These are phyloP conservation scores for Emydura subglobosa DNA, from an alignment of 2,113 vertebrate species.

Conservation along the genomic window DNA sequence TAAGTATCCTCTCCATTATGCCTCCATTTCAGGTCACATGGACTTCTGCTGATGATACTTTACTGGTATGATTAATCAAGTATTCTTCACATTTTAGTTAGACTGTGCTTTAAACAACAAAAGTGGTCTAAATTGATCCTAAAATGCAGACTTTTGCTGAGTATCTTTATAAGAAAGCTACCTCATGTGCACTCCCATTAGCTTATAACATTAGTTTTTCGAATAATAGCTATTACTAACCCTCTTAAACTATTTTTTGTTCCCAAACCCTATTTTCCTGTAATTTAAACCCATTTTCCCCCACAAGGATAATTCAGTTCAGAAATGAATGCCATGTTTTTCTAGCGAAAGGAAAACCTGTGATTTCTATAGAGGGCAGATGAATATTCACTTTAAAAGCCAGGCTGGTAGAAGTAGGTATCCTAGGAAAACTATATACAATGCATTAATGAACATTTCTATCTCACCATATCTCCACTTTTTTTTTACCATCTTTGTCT, in stretches of 20 bases:
- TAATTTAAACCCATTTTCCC: neutral
- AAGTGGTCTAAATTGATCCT: neutral
- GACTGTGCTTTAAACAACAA: neutral
- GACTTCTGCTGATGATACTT: neutral
- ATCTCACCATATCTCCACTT: neutral
- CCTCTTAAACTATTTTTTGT: neutral
- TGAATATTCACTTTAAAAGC: neutral
- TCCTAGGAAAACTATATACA: neutral
- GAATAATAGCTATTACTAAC: neutral
- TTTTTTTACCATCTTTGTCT: neutral
- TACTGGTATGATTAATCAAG: neutral
- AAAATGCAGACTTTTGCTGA: neutral
- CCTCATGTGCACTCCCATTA: neutral
- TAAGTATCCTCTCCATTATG: neutral
- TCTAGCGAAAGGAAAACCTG: neutral
- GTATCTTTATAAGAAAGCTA: neutral
- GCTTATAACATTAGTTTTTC: neutral
- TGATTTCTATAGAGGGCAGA: accelerated
- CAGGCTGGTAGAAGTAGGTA: neutral
- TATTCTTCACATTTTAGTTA: neutral
- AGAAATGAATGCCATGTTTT: neutral
- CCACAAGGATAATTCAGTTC: neutral
- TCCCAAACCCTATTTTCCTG: neutral
- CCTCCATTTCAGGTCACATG: neutral
- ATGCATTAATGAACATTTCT: neutral